phyloP scores from a whole-genome alignment of 2,888 invertebrate genomes.

The Melanostoma scalare region DNA sequence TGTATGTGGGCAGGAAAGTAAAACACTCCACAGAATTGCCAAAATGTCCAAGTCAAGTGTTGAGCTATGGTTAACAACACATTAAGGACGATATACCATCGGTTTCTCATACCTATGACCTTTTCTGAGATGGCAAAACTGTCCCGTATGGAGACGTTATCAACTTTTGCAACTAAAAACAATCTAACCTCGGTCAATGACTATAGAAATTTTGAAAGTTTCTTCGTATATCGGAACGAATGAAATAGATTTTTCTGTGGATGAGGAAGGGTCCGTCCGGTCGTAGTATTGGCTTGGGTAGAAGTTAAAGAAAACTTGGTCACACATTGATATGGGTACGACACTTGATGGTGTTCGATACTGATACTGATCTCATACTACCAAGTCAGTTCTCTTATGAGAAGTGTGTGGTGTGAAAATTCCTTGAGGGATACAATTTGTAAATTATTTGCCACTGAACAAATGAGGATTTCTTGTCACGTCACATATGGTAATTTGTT shows the following conservation, averaged over 20 bases:
- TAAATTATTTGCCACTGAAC: constrained; percentile 61
- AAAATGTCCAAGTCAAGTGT: constrained; percentile 58
- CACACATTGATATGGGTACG: constrained; percentile 69
- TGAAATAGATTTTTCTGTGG: neutral
- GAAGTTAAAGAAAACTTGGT: constrained; percentile 43
- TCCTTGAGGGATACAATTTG: constrained; percentile 68
- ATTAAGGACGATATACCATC: constrained; percentile 54
- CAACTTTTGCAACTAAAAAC: constrained; percentile 60
- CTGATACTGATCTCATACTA: constrained; percentile 2
- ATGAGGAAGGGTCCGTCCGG: neutral
- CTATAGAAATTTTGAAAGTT: constrained; percentile 58
- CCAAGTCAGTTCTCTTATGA: neutral
- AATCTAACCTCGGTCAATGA: constrained; percentile 71
- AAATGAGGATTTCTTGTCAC: constrained; percentile 76
- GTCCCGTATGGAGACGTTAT: constrained; percentile 70
- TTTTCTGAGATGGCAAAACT: constrained; percentile 27
- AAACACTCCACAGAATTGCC: constrained; percentile 1
- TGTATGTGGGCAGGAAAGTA: constrained; percentile 21
- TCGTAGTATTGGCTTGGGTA: constrained; percentile 10
- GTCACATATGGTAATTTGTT: constrained; percentile 76
- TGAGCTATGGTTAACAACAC: constrained; percentile 66
- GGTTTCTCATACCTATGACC: constrained; percentile 48
- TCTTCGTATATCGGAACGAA: constrained; percentile 15
- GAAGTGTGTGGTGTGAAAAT: constrained; percentile 37
- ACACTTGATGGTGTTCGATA: constrained; percentile 66